Conservation (phyloP, 2,113 vertebrate species). For the Pachycephala philippinensis region DNA sequence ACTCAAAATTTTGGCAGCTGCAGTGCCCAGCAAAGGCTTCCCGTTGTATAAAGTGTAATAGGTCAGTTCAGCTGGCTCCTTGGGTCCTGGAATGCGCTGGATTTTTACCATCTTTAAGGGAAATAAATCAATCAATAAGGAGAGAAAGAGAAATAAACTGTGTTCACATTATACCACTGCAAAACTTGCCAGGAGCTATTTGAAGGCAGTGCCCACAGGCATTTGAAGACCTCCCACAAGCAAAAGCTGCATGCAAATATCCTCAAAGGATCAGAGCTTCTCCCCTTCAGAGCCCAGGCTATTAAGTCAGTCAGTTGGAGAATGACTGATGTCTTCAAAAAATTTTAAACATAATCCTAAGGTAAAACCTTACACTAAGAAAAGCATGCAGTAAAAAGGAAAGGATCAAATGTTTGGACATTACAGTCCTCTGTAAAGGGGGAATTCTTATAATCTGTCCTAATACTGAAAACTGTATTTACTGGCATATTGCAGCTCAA, state of each 20-base stretch:
- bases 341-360: background rate
- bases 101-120: constrained; percentile 91
- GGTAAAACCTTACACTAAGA: background rate
- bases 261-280: background rate
- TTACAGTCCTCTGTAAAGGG: background rate
- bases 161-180: background rate
- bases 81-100: constrained; percentile 84
- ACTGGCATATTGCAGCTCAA: background rate
- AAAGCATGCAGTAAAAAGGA: background rate
- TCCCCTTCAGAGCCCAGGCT: background rate
- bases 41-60: constrained; percentile 91
- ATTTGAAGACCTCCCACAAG: background rate
- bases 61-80: constrained; percentile 91
- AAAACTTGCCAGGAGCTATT: background rate
- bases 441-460: background rate
- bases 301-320: background rate
- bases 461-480: background rate
- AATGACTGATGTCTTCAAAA: background rate
- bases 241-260: background rate
- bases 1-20: constrained; percentile 92
- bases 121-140: background rate
- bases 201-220: background rate
- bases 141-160: background rate
- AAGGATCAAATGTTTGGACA: background rate
- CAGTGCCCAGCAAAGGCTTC: constrained; percentile 83